Percentiles rank a stretch among this genome's conserved stretches.
Conservation (phyloP, 2,888 invertebrate species). For the Clusia tigrina region DNA sequence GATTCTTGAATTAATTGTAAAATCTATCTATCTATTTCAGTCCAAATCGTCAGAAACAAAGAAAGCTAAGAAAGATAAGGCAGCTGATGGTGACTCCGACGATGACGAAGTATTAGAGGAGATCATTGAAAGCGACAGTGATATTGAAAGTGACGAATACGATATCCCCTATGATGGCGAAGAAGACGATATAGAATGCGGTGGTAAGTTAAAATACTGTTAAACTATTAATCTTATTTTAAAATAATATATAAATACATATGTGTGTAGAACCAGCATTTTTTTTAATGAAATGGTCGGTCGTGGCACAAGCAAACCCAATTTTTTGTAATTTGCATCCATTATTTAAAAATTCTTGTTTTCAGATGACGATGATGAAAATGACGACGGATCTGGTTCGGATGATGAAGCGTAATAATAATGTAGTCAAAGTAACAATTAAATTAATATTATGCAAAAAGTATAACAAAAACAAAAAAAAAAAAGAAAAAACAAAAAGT, state of each 20-base stretch:
- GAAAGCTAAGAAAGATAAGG: slow-evolving; percentile 63
- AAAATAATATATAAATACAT: background rate
- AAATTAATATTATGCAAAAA: slow-evolving; percentile 43
- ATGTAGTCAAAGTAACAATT: slow-evolving; percentile 58
- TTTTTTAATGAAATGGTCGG: background rate
- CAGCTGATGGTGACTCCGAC: slow-evolving; percentile 56
- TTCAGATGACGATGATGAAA: slow-evolving; percentile 62
- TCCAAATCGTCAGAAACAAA: slow-evolving; percentile 63
- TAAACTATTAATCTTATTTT: too few species aligned
- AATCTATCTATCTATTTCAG: slow-evolving; percentile 45
- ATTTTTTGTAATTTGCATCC: background rate
- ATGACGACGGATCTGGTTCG: slow-evolving; percentile 62
- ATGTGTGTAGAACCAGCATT: background rate
- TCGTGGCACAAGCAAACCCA: background rate
- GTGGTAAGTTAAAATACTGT: slow-evolving; percentile 46
- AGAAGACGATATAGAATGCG: slow-evolving; percentile 61
- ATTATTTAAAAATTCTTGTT: slow-evolving; percentile 24
- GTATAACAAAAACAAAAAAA: slow-evolving; percentile 54
- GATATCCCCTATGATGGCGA: slow-evolving; percentile 62
- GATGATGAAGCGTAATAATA: slow-evolving; percentile 64
- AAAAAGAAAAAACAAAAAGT: slow-evolving; percentile 52
- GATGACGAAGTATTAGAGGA: slow-evolving; percentile 59
- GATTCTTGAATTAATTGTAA: too few species aligned
- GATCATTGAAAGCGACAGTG: slow-evolving; percentile 60
- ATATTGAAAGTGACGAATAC: slow-evolving; percentile 63